Base-by-base conservation (phyloP, 2,888 invertebrate species). In the Stomorhina lunata region DNA sequence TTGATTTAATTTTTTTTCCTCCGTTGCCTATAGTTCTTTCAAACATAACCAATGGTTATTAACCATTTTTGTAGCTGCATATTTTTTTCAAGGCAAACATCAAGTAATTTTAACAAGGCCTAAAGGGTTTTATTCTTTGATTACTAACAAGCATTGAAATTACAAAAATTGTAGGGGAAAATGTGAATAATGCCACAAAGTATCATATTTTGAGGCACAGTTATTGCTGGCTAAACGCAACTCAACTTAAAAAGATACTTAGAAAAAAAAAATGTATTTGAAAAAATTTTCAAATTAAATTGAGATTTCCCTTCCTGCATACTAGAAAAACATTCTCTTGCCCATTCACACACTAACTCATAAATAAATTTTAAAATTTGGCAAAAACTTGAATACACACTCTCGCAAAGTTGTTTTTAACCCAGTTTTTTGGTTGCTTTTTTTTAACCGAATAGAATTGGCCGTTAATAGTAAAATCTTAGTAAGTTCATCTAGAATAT, bases 51-150 rank as follows among this genome's bases (percentile, higher is more conserved):
- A 29, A 17, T 40, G n/a, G 12, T 2, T 22, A 37, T 37, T 59
- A n/a, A n/a, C n/a, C n/a, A n/a, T 22, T 22, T 37, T 37, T 59
- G 20, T 34, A 15, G 27, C 29, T 55, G 5, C 7, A 20, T 22
- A 6, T 63, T 73, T 53, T 48, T 50, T 37, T 17, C 17, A 7
- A 10, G n/a, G 15, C 25, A 27, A 40, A 22, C 61, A 77, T 61
- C 68, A 61, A 61, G 53, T 43, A 77, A 77, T 77, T 77, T 61
- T 43, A 77, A 59, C 15, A 53, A 29, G 17, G 69, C 50, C 77
- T 57, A 48, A 61, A 61, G 68, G 77, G 20, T n/a, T 50, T 22
- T 40, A 48, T 27, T 65, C 20, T 15, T 50, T 2, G 53, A 25
- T 4, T 15, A 25, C 4, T 22, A 34, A 25, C 15, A 50, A 66